Conservation (phyloP, 2,113 vertebrate genomes). For the Ageneiosus marmoratus region DNA sequence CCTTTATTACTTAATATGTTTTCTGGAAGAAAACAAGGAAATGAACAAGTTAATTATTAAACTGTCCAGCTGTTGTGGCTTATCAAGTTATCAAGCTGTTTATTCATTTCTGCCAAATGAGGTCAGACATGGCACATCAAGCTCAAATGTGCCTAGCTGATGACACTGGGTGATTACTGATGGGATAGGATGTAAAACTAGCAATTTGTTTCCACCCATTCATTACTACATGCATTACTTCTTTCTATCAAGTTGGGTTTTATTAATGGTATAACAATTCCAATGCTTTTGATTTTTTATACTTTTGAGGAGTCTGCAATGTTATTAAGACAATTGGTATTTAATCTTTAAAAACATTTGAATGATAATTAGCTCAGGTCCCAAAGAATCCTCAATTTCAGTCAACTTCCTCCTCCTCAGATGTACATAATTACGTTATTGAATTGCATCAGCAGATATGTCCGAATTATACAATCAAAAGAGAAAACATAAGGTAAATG, state of each 20-base stretch:
- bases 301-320: neutral
- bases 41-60: neutral
- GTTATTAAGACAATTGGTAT: neutral
- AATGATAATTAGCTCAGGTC: neutral
- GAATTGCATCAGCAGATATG: conserved; percentile 25
- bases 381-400: neutral
- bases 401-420: neutral
- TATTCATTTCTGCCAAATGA: neutral
- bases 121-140: neutral
- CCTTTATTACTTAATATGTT: neutral
- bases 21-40: neutral
- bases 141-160: neutral
- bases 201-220: neutral
- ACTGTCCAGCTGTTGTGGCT: neutral
- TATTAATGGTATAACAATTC: neutral
- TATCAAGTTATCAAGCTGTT: neutral
- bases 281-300: neutral
- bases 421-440: conserved; percentile 2
- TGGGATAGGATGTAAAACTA: neutral
- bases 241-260: neutral
- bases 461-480: conserved; percentile 41
- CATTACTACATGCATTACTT: neutral
- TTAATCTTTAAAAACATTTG: neutral
- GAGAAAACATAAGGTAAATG: conserved; percentile 19
- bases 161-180: neutral